Percentiles rank a stretch among this genome's conserved stretches.
Conservation (phyloP, 2,113 vertebrate genomes). For the Hyla sarda region DNA sequence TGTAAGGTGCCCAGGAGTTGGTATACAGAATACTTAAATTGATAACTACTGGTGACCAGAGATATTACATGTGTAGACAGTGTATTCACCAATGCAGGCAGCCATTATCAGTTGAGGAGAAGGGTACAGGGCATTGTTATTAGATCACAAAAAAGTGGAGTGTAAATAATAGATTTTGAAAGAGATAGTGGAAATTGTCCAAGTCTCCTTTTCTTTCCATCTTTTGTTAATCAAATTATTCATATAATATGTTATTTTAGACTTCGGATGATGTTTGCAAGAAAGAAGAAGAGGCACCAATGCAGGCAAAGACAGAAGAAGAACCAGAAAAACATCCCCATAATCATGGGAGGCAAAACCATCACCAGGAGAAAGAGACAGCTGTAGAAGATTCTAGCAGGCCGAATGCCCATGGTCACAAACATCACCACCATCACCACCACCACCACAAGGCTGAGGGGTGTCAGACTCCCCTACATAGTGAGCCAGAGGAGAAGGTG, state of each 20-base stretch:
- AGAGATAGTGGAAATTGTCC: too few species aligned
- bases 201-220: too few species aligned
- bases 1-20: too few species aligned
- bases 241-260: conserved; percentile 63
- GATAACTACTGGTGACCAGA: too few species aligned
- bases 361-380: conserved; percentile 14
- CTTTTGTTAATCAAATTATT: background rate
- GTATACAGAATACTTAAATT: too few species aligned
- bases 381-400: background rate
- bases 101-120: too few species aligned
- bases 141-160: too few species aligned
- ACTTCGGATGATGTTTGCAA: conserved; percentile 67
- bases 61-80: too few species aligned
- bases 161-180: too few species aligned
- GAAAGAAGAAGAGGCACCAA: conserved; percentile 56
- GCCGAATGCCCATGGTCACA: background rate
- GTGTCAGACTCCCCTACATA: background rate
- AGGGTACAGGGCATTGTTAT: too few species aligned
- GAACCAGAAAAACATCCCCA: conserved; percentile 25
- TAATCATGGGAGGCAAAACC: background rate
- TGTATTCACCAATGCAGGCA: too few species aligned
- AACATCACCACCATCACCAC: conserved; percentile 47
- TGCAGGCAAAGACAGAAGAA: conserved; percentile 36
- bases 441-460: background rate
- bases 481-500: conserved; percentile 60